Percentiles rank a stretch among this genome's conserved stretches.
phyloP scores from a whole-genome alignment of 2,888 invertebrate genomes.

The Agrochola circellaris region DNA sequence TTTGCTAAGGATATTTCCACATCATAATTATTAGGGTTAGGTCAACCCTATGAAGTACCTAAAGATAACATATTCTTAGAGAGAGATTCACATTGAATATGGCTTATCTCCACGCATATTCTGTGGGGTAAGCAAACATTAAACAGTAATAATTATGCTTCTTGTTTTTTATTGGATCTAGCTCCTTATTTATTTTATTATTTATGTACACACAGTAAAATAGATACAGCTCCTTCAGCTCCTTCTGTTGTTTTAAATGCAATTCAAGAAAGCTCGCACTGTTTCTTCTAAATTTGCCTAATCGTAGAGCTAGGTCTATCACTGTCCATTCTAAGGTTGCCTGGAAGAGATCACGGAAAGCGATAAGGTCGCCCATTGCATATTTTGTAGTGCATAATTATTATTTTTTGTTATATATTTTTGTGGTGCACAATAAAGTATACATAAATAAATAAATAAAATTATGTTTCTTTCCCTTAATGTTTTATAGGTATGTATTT shows the following conservation, averaged over 20 bases:
- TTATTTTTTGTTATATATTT: no score
- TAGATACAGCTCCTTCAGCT: no score
- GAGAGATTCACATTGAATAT: constrained; percentile 33
- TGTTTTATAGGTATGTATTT: neutral
- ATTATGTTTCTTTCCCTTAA: neutral
- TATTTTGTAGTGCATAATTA: no score
- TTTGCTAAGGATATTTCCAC: neutral
- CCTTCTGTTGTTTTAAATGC: neutral
- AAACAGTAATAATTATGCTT: neutral
- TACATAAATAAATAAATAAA: no score
- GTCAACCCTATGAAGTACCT: constrained; percentile 18
- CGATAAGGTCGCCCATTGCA: no score
- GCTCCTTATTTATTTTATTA: neutral
- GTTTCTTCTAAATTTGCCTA: neutral
- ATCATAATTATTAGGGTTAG: neutral
- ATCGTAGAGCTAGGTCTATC: neutral
- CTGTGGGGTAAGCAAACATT: constrained; percentile 12
- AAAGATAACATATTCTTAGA: constrained; percentile 49
- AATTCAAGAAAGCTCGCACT: neutral
- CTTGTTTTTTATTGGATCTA: neutral
- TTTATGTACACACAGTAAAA: no score
- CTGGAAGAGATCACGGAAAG: no score
- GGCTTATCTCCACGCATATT: constrained; percentile 31
- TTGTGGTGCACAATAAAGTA: no score
- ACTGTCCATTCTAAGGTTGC: no score